A percentile compares a stretch with the other conserved stretches of the same genome.
These are phyloP conservation scores for Chymomyza procnemis DNA, from an alignment of 2,888 invertebrate genomes.

Conservation along the genomic window DNA sequence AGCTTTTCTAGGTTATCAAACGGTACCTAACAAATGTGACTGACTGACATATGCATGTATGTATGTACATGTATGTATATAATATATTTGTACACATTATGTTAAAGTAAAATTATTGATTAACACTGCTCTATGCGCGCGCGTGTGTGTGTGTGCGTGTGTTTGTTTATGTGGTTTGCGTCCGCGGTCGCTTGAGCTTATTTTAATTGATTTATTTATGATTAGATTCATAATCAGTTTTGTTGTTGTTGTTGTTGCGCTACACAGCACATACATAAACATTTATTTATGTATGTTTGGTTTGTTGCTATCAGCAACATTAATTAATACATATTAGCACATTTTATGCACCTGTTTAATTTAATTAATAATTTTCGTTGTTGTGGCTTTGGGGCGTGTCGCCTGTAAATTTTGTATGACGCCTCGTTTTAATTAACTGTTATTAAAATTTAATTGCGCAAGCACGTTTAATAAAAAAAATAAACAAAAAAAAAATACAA, in stretches of 20 bases:
- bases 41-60: slow-evolving; percentile 8
- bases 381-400: neutral
- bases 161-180: slow-evolving; percentile 7
- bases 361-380: neutral
- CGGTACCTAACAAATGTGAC: slow-evolving; percentile 49
- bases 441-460: neutral
- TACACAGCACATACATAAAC: neutral
- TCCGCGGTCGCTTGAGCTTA: slow-evolving; percentile 26
- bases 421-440: neutral
- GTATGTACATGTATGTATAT: neutral
- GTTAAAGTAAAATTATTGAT: slow-evolving; percentile 30
- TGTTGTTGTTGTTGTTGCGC: neutral
- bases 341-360: neutral
- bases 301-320: neutral
- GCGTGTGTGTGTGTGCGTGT: slow-evolving; percentile 6
- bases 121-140: neutral
- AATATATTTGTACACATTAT: neutral
- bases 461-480: neutral
- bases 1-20: slow-evolving; percentile 66
- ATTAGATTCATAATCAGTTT: slow-evolving; percentile 53
- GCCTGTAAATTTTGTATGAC: neutral
- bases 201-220: slow-evolving; percentile 62
- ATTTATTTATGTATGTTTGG: too few relatives aligned
- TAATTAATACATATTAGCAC: neutral
- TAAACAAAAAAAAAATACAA: too few relatives aligned